Evolutionary conservation across 53 echinoderm and acorn worm species (phyloP).

Genomic region (Paelopatides confundens): DNA sequence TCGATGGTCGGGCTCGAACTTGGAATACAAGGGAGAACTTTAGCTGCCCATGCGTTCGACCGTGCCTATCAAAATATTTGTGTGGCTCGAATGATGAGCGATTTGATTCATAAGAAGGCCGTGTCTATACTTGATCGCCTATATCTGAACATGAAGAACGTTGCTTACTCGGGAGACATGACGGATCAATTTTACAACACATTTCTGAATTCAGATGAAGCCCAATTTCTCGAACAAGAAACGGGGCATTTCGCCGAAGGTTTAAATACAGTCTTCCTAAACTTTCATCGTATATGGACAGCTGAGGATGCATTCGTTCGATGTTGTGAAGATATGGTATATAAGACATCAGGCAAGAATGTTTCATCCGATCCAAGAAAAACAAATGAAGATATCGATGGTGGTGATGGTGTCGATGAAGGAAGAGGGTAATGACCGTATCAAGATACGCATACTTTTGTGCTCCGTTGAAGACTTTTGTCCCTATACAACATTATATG

Average conservation of each 20-base stretch:
- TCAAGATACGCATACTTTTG: too few species aligned
- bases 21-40: not conserved
- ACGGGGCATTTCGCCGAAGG: not conserved
- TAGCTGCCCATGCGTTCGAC: not conserved
- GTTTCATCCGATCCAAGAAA: too few species aligned
- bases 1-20: not conserved
- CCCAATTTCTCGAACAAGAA: not conserved
- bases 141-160: not conserved
- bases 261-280: not conserved
- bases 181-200: not conserved
- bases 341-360: not conserved
- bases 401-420: not conserved
- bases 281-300: slow-evolving; percentile 1
- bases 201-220: slow-evolving; percentile 17
- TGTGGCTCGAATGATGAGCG: not conserved
- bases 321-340: slow-evolving; percentile 15
- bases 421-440: too few species aligned
- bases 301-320: slow-evolving; percentile 22
- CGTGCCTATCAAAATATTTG: slow-evolving; percentile 15
- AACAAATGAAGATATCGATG: not conserved
- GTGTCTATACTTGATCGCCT: not conserved
- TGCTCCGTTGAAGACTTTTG: too few species aligned
- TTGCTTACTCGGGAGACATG: not conserved
- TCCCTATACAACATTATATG: too few species aligned
- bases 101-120: slow-evolving; percentile 26